Evolutionary conservation across 1,140 invertebrate species (phyloP).

Genomic region (Pogonognathellus flavescens): DNA sequence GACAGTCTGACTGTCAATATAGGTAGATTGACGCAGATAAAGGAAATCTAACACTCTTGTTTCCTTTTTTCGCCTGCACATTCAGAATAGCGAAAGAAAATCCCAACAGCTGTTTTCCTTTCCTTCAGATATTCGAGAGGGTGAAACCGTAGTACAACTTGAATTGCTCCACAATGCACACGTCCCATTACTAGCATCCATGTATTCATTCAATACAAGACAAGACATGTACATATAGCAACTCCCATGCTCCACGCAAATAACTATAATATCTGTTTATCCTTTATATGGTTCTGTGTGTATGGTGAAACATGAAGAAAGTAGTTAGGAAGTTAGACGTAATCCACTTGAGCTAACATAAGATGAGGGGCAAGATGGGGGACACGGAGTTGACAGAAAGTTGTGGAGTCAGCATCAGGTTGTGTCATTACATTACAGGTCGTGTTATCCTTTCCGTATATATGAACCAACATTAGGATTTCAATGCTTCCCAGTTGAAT

Average conservation of each 20-base stretch:
- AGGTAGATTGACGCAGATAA: slow-evolving; percentile 17
- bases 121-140: too few relatives aligned
- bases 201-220: too few relatives aligned
- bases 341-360: slow-evolving; percentile 48
- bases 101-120: too few relatives aligned
- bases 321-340: slow-evolving; percentile 15
- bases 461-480: slow-evolving; percentile 10
- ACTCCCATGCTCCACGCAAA: too few relatives aligned
- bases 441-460: slow-evolving; percentile 10
- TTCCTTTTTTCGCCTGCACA: background rate
- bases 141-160: too few relatives aligned
- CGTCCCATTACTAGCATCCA: too few relatives aligned
- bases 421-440: slow-evolving; percentile 44
- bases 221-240: too few relatives aligned
- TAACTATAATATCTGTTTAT: too few relatives aligned
- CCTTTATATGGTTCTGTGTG: background rate
- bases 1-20: background rate
- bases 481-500: slow-evolving; percentile 9
- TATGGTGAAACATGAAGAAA: background rate
- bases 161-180: too few relatives aligned
- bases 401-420: slow-evolving; percentile 51
- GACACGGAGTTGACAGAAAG: slow-evolving; percentile 47
- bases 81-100: background rate
- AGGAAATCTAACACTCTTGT: background rate
- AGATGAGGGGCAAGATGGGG: slow-evolving; percentile 41